Conservation (phyloP, 2,888 invertebrate genomes). For the Troilus luridus region DNA sequence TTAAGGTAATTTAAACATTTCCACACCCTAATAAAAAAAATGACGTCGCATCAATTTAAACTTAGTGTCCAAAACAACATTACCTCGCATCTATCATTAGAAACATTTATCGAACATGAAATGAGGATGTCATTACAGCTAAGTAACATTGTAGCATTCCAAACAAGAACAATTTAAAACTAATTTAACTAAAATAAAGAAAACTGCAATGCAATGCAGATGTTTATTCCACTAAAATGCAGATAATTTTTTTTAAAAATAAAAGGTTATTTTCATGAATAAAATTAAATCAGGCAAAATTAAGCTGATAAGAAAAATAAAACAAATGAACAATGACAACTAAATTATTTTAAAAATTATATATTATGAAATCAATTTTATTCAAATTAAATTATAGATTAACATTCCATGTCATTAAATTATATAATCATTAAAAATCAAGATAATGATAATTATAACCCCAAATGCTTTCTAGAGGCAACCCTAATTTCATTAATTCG, state of each 20-base stretch:
- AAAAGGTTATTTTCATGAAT: not conserved
- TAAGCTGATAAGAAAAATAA: slow-evolving; percentile 1
- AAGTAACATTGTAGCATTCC: slow-evolving; percentile 25
- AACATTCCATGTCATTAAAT: not conserved
- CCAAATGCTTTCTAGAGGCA: not conserved
- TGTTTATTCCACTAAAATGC: not conserved
- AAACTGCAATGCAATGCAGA: not conserved
- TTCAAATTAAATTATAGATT: not conserved
- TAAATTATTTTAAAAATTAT: slow-evolving; percentile 24
- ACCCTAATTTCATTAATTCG: slow-evolving; percentile 41
- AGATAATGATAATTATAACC: not conserved
- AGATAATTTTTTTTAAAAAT: not conserved
- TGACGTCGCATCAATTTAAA: not conserved
- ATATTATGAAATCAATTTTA: not conserved
- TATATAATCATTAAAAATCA: not conserved
- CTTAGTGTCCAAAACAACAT: not conserved
- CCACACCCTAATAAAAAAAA: not conserved
- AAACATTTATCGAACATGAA: not conserved
- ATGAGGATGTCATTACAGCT: slow-evolving; percentile 19
- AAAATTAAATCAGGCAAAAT: slow-evolving; percentile 6
- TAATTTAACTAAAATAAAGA: slow-evolving; percentile 11
- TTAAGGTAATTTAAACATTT: not conserved
- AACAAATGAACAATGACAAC: slow-evolving; percentile 29
- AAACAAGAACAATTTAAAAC: not conserved
- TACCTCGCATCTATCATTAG: slow-evolving; percentile 3